Evolutionary conservation across 2,888 invertebrate genomes (phyloP).

Genomic region (Eupithecia insigniata): DNA sequence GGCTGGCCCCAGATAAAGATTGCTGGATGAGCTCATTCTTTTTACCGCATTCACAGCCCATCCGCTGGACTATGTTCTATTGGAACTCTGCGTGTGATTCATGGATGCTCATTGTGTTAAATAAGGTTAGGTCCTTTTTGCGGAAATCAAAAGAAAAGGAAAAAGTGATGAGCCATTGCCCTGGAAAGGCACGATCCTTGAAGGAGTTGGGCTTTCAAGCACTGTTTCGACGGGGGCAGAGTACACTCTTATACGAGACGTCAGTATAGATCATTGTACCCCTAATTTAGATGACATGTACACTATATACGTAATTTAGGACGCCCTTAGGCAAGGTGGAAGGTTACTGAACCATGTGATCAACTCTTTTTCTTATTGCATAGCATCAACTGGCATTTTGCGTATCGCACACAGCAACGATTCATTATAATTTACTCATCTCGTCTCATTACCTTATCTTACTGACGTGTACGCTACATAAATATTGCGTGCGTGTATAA

Average conservation of each 20-base stretch:
- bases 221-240: too few relatives aligned
- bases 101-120: too few relatives aligned
- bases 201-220: not conserved
- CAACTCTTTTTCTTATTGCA: not conserved
- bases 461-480: not conserved
- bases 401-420: slow-evolving; percentile 20
- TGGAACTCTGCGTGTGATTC: too few relatives aligned
- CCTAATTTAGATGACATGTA: not conserved
- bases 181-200: too few relatives aligned
- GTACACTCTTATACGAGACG: too few relatives aligned
- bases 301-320: not conserved
- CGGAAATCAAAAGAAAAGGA: too few relatives aligned
- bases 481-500: slow-evolving; percentile 20
- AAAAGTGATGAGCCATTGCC: too few relatives aligned
- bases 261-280: not conserved
- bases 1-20: too few relatives aligned
- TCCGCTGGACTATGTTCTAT: too few relatives aligned
- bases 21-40: too few relatives aligned
- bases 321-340: not conserved
- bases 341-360: slow-evolving; percentile 1
- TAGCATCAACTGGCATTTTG: slow-evolving; percentile 3
- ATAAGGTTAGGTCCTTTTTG: too few relatives aligned
- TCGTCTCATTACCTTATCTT: slow-evolving; percentile 13
- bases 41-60: too few relatives aligned
- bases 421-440: slow-evolving; percentile 16